phyloP scores from a whole-genome alignment of 2,113 vertebrate genomes.

The Platycercus adscitus region DNA sequence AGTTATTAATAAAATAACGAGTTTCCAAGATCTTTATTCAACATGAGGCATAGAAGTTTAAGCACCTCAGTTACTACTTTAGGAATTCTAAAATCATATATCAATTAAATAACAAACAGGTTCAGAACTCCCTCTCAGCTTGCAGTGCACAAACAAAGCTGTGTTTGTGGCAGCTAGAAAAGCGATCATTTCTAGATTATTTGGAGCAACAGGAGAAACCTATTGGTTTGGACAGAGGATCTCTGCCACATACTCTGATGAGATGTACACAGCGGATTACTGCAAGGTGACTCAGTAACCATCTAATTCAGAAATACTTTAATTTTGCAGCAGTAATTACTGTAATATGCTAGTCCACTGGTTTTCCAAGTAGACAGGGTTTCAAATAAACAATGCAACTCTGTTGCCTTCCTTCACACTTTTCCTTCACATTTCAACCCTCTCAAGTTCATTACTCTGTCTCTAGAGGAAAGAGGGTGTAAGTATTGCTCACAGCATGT shows the following conservation, averaged over 20 bases:
- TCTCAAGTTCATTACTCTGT: background rate
- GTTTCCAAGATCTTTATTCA: background rate
- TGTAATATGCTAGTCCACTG: background rate
- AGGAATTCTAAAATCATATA: background rate
- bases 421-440: background rate
- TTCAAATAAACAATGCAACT: background rate
- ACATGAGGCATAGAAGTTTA: background rate
- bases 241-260: background rate
- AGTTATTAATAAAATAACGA: background rate
- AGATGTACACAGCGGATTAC: background rate
- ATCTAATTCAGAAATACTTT: background rate
- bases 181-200: background rate
- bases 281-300: background rate
- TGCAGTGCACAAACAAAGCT: background rate
- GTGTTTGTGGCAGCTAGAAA: background rate
- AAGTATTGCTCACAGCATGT: background rate
- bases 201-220: background rate
- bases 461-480: background rate
- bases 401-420: background rate
- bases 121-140: background rate
- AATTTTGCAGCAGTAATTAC: background rate
- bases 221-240: background rate
- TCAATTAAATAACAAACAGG: background rate
- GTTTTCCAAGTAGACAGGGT: background rate
- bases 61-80: background rate